A percentile compares a stretch with the other conserved stretches of the same genome.
Conservation (phyloP, 2,888 invertebrate genomes). For the Agapetus fuscipes region DNA sequence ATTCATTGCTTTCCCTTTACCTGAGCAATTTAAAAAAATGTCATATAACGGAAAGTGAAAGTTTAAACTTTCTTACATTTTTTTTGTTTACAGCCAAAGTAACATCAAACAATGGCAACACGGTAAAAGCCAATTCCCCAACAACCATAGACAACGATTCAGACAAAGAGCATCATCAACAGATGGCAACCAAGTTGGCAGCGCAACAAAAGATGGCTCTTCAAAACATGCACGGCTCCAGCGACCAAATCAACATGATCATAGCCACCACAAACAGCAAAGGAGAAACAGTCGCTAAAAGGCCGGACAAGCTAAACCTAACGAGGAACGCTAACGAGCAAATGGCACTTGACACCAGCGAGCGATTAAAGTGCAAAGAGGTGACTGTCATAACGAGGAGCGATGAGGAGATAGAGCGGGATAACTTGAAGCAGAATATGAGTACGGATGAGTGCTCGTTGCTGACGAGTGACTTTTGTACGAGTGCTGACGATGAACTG, state of each 20-base stretch:
- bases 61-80: too few relatives aligned
- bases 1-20: too few relatives aligned
- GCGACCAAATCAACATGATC: conserved; percentile 24
- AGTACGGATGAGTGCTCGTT: conserved; percentile 24
- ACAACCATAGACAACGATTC: conserved; percentile 27
- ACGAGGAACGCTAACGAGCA: conserved; percentile 42
- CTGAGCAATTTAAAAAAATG: too few relatives aligned
- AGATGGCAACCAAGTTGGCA: conserved; percentile 28
- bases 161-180: conserved; percentile 29
- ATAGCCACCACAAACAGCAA: conserved; percentile 44
- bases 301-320: conserved; percentile 43
- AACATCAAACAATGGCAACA: conserved; percentile 45
- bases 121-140: conserved; percentile 31
- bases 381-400: conserved; percentile 5
- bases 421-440: conserved; percentile 37
- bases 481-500: conserved; percentile 27
- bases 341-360: conserved; percentile 26
- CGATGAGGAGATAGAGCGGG: conserved; percentile 42
- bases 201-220: conserved; percentile 29
- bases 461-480: conserved; percentile 19
- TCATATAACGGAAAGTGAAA: too few relatives aligned
- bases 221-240: conserved; percentile 17
- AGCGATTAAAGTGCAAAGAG: conserved; percentile 17
- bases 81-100: conserved; percentile 36
- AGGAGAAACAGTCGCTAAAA: conserved; percentile 39